Base-by-base conservation (phyloP, 1,140 invertebrate species). In the Drosophila biarmipes region DNA sequence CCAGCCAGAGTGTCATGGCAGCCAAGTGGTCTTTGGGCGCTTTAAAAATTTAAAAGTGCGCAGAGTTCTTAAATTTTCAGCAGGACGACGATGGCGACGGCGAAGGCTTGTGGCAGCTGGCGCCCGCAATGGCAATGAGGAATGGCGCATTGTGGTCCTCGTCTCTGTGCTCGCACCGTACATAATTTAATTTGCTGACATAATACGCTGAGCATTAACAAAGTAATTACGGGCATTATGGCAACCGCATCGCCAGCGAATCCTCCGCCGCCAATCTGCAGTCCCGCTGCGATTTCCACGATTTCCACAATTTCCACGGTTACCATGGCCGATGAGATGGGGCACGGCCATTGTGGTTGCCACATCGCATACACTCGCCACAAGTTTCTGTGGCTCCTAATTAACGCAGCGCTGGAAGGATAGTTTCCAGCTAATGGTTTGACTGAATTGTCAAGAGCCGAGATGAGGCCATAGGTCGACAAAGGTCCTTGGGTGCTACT, bases 201-300 rank as follows among this genome's bases (percentile, higher is more conserved):
- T 85, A 85, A 85, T 80, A 73, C 81, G 73, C 77, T 73, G 68
- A 80, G 80, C 77, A 85, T 85, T 85, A 86, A 86, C 81, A 85
- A 85, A 86, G 81, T 80, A 85, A 85, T 86, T 86, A 85, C 80
- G 69, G 74, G 80, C 80, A 82, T 82, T 84, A 84, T 79, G 73
- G 58, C 81, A 73, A 74, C 81, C 77, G 55, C 77, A 80, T 79
- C 74, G 72, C 37, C 59, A 14, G 40, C 29, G 48, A 34, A 15
- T 34, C 40, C 54, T 38, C 54, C 35, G 19, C 42, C 45, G 58
- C 6, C 72, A 62, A 38, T 68, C 54, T 68, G 63, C 71, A 75
- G 53, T 80, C 55, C 69, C 43, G 54, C 53, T 69, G 48, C 69
- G 61, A 42, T 59, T 73, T 42, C 42, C 27, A 55, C 19, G 52